Base-by-base conservation (phyloP, 2,113 vertebrate genomes). In the Pseudopodoces humilis region DNA sequence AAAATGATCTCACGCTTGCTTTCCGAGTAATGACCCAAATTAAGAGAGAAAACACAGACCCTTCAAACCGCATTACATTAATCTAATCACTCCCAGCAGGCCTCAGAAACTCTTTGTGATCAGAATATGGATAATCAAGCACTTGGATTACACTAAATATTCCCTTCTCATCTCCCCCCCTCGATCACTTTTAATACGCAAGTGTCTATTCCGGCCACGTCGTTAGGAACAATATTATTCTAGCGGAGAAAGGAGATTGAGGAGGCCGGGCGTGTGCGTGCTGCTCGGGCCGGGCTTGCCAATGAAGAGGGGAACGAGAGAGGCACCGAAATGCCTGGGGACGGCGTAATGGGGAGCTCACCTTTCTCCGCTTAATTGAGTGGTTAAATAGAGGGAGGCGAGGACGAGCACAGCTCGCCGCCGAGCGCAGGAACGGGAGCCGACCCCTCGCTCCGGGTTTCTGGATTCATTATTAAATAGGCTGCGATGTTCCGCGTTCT, bases 21-120 rank as follows among this genome's bases (percentile, higher is more conserved):
- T 98, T 98, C 93, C 88, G 97, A 98, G 98, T 99, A 99, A 99
- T 99, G 98, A 98, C 98, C 98, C 98, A 98, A 99, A 99, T 99
- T 98, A 99, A 99, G 98, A 98, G 98, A 98, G 98, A 98, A 98
- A 99, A 98, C 98, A 98, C 96, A 98, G 98, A 97, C 98, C 98
- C 98, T 99, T 98, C 98, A 99, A 98, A 98, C 96, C 96, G 97
- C 98, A 99, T 99, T 98, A 98, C 97, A 98, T 98, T 99, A 99
- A 99, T 98, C 97, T 98, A 98, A 99, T 98, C 98, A 98, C 98
- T 98, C 98, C 97, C 98, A 98, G 97, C 98, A 98, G 97, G 96
- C 97, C 97, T 97, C 98, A 98, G 98, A 98, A 97, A 98, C 98
- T 97, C 98, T 98, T 97, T 98, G 97, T 98, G 98, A 98, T 98